Conservation (phyloP, 2,113 vertebrate species). For the Melanotaenia duboulayi region DNA sequence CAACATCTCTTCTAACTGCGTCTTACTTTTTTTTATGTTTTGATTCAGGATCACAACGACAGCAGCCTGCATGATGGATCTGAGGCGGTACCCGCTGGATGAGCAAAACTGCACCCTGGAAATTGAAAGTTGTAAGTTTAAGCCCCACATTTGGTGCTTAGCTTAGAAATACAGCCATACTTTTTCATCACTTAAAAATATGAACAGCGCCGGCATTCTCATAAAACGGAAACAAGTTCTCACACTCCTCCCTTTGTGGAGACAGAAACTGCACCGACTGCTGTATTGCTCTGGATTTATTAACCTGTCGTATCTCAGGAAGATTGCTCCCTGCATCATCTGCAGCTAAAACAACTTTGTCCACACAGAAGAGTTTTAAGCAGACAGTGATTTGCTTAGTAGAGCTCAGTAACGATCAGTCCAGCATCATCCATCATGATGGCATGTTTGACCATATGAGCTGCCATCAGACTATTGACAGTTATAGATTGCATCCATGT, state of each 20-base stretch:
- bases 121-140: constrained; percentile 97
- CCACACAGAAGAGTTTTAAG: constrained; percentile 23
- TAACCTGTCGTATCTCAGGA: constrained; percentile 45
- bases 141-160: constrained; percentile 11
- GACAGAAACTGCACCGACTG: constrained; percentile 56
- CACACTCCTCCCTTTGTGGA: constrained; percentile 31
- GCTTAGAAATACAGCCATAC: constrained; percentile 30
- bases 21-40: constrained; percentile 24
- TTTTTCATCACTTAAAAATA: constrained; percentile 55
- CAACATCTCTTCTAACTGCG: background rate
- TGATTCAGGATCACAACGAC: constrained; percentile 96
- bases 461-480: constrained; percentile 40
- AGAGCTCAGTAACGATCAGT: constrained; percentile 22
- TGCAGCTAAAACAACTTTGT: constrained; percentile 23
- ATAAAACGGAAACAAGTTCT: constrained; percentile 53
- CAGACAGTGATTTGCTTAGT: constrained; percentile 27
- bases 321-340: constrained; percentile 36
- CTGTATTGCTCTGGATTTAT: constrained; percentile 64
- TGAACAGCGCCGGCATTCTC: constrained; percentile 41
- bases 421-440: constrained; percentile 37
- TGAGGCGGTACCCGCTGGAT: constrained; percentile 95
- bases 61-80: constrained; percentile 99
- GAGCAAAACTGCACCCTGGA: constrained; percentile 97
- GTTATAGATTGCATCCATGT: constrained; percentile 29
- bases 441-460: constrained; percentile 31